Percentiles rank a stretch among this genome's conserved stretches.
These are phyloP conservation scores for Clarias platycephalus DNA, from an alignment of 2,797 vertebrate species.

Conservation along the genomic window DNA sequence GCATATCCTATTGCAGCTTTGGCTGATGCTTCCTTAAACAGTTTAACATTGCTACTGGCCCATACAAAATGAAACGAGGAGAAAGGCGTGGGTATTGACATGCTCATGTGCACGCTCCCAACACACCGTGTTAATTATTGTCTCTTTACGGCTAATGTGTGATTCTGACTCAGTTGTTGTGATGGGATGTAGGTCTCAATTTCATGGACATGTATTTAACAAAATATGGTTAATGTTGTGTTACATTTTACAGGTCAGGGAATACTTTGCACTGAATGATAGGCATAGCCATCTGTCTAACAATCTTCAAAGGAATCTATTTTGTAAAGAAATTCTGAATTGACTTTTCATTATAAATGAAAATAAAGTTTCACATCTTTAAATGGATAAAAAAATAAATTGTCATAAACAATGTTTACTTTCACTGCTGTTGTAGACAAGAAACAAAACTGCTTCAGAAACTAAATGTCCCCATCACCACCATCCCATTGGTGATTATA, in stretches of 20 bases:
- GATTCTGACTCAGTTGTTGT: not conserved
- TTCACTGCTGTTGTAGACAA: not conserved
- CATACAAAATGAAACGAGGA: slow-evolving; percentile 27
- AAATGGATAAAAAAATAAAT: not conserved
- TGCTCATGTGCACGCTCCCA: not conserved
- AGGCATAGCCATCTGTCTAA: not conserved
- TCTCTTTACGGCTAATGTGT: not conserved
- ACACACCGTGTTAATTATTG: not conserved
- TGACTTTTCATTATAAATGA: not conserved
- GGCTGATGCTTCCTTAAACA: slow-evolving; percentile 43
- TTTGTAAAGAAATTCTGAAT: not conserved
- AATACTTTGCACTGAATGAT: not conserved
- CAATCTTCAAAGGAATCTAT: not conserved
- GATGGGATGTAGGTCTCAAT: not conserved
- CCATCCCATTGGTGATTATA: not conserved
- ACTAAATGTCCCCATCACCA: not conserved
- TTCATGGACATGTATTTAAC: not conserved
- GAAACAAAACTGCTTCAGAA: not conserved
- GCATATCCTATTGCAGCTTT: slow-evolving; percentile 54
- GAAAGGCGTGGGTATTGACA: not conserved
- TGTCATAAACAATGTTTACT: too few relatives aligned
- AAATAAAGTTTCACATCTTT: not conserved
- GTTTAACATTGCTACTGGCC: slow-evolving; percentile 55
- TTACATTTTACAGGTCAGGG: not conserved
- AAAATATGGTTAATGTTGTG: not conserved